Conservation (phyloP, 2,888 invertebrate genomes). For the Tridacna crocea region DNA sequence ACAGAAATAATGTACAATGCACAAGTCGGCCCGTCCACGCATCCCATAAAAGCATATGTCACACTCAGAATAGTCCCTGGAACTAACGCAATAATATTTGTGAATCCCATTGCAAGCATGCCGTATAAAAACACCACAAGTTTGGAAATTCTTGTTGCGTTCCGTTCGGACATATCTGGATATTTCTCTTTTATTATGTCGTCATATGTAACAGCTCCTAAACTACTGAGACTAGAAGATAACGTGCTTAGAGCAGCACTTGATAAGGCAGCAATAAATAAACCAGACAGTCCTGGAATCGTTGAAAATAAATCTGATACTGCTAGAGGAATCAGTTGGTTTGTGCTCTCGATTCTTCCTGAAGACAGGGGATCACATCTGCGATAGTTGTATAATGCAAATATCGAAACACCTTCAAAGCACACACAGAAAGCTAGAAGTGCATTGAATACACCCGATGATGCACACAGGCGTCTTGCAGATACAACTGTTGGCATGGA, state of each 20-base stretch:
- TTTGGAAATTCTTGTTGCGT: slow-evolving; percentile 8
- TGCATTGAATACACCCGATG: slow-evolving; percentile 21
- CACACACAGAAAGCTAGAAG: background rate
- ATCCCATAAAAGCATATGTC: background rate
- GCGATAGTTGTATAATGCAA: slow-evolving; percentile 37
- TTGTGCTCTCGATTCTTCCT: slow-evolving; percentile 32
- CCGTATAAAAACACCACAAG: slow-evolving; percentile 4
- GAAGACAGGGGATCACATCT: slow-evolving; percentile 42
- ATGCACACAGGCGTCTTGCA: slow-evolving; percentile 7
- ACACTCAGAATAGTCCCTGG: slow-evolving; percentile 1
- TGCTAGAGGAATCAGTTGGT: slow-evolving; percentile 36
- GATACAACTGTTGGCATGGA: slow-evolving; percentile 8
- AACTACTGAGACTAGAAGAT: slow-evolving; percentile 46
- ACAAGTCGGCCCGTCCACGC: background rate
- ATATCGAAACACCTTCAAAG: slow-evolving; percentile 42
- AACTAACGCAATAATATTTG: background rate
- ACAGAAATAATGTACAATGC: slow-evolving; percentile 10
- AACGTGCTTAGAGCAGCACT: slow-evolving; percentile 49
- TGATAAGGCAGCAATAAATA: slow-evolving; percentile 47
- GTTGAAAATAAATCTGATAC: slow-evolving; percentile 40
- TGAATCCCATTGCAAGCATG: slow-evolving; percentile 4
- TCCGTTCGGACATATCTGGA: slow-evolving; percentile 4
- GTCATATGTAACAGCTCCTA: slow-evolving; percentile 48
- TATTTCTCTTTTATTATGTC: slow-evolving; percentile 43
- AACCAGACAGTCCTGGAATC: slow-evolving; percentile 45